A percentile compares a stretch with the other conserved stretches of the same genome.
Evolutionary conservation across 2,113 vertebrate species (phyloP).

Genomic region (Antigone vipio): DNA sequence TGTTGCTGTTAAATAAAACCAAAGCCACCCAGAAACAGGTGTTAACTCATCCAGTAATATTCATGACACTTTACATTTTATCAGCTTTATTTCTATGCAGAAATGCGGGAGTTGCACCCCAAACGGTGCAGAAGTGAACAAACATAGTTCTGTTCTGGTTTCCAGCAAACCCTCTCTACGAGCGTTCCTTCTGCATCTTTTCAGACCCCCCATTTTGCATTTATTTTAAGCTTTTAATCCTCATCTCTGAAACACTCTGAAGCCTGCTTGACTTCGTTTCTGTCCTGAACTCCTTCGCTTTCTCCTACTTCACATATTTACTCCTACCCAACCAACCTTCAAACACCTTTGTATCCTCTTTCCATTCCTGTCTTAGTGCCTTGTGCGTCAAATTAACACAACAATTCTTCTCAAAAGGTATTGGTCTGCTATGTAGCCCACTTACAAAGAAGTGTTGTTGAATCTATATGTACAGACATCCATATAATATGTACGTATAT

Average conservation of each 20-base stretch:
- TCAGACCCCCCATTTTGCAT: neutral
- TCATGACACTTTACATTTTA: neutral
- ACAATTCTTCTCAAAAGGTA: neutral
- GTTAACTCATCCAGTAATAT: neutral
- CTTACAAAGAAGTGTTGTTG: neutral
- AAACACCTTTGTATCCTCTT: neutral
- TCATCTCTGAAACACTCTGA: neutral
- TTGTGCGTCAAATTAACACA: neutral
- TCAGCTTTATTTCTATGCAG: neutral
- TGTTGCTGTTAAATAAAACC: neutral
- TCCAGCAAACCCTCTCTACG: neutral
- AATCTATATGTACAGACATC: neutral
- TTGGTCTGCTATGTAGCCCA: neutral
- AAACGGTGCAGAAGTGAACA: neutral
- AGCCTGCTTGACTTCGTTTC: neutral
- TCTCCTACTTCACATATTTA: neutral
- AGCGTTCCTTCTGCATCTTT: neutral
- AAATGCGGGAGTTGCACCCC: neutral
- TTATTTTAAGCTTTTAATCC: neutral
- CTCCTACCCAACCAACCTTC: neutral
- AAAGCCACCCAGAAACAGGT: neutral
- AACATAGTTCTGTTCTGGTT: neutral
- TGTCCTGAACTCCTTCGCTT: neutral
- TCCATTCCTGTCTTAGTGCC: neutral
- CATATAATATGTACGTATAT: neutral